Evolutionary conservation across 1,140 invertebrate species (phyloP).

Genomic region (Aphaenogaster rudis): DNA sequence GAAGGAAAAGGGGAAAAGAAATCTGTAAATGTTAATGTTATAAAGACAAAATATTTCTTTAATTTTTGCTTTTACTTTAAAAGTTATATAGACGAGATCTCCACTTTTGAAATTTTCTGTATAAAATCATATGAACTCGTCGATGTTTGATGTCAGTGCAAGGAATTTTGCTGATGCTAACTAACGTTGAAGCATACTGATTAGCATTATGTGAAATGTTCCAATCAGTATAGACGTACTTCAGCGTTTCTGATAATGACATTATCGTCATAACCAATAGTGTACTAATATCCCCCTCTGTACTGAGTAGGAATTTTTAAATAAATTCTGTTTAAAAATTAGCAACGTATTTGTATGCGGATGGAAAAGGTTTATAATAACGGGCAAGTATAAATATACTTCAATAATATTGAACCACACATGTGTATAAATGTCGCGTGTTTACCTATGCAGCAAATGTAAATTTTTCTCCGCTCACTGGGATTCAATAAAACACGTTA

Average conservation of each 20-base stretch:
- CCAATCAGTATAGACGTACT: neutral
- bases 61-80: neutral
- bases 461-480: conserved; percentile 47
- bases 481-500: conserved; percentile 56
- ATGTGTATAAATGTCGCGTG: conserved; percentile 35
- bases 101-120: neutral
- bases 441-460: conserved; percentile 50
- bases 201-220: neutral
- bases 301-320: neutral
- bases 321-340: conserved; percentile 38
- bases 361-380: conserved; percentile 50
- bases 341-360: neutral
- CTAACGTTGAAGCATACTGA: neutral
- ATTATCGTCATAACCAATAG: neutral
- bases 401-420: conserved; percentile 44
- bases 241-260: neutral
- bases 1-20: neutral
- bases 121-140: neutral
- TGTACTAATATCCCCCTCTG: neutral
- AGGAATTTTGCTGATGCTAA: neutral
- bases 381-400: conserved; percentile 45
- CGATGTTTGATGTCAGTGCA: neutral
- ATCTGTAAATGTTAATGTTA: neutral
- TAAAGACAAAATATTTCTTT: neutral
- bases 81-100: neutral